Base-by-base conservation (phyloP, 1,140 invertebrate species). In the Drosophila jambulina region DNA sequence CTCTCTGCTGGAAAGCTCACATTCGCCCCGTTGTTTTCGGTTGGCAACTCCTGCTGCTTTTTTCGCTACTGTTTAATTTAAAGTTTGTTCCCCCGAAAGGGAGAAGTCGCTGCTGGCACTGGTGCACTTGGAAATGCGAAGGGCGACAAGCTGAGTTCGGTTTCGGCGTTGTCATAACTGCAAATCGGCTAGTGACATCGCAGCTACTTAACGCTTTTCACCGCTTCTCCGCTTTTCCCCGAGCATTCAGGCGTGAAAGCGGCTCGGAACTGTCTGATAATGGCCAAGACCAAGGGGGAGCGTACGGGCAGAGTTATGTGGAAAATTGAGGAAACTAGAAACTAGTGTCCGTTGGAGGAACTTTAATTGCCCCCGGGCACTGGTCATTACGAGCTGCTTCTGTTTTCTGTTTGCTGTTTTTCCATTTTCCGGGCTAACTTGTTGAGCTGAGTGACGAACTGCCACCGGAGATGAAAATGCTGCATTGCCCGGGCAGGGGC, bases 301-400 rank as follows among this genome's bases (percentile, higher is more conserved):
- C 53, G 49, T n/a, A 17, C 5, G 34, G 13, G 17, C 40, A 59
- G 60, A 71, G 78, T 80, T 69, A 74, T 77, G 60, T 77, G 75
- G 57, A 75, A 80, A 70, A 80, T 77, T 64, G 65, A 72, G 45
- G 65, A 80, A 82, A 82, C 75, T 60, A 57, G 43, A 48, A 75
- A 70, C 63, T 64, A 43, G 61, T 68, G 42, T 21, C 34, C 25
- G 42, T 25, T 19, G 32, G 57, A 72, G 75, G 45, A 75, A 90
- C 80, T 90, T 90, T 88, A 90, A 88, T 88, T 88, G 85, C 74
- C 61, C 61, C 29, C 21, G 25, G 38, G 34, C 67, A 25, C 77
- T 71, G 75, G 81, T 84, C 84, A 81, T 88, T 88, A 84, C 54
- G 49, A 56, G 40, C 43, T 59, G 32, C 29, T 59, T 36, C 29